Conservation (phyloP, 2,797 vertebrate genomes). For the Acipenser ruthenus region DNA sequence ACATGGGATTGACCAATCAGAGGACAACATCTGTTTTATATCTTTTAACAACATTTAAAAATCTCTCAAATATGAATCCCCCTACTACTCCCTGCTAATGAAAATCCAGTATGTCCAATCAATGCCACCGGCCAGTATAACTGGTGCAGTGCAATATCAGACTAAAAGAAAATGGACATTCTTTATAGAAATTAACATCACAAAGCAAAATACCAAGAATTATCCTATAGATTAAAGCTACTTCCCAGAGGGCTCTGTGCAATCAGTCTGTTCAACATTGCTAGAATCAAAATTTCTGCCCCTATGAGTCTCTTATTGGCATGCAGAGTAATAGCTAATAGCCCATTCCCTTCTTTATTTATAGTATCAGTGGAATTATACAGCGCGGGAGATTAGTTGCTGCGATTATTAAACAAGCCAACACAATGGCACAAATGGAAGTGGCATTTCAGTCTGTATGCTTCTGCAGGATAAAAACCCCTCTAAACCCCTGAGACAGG, state of each 20-base stretch:
- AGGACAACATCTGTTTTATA: no score
- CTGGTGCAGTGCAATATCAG: constrained; percentile 21
- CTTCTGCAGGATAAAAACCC: no score
- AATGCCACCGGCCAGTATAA: constrained; percentile 16
- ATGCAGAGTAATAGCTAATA: background rate
- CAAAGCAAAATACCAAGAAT: constrained; percentile 24
- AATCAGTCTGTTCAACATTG: background rate
- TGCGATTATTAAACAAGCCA: no score
- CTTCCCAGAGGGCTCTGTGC: background rate
- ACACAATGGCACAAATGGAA: no score
- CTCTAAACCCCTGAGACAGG: no score
- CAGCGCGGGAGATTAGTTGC: no score
- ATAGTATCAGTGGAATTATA: background rate
- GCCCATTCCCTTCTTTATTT: background rate
- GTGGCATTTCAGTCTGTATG: no score
- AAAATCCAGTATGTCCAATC: background rate
- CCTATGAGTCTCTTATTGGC: background rate
- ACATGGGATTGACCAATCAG: no score
- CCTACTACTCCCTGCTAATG: no score
- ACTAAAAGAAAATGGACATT: constrained; percentile 16
- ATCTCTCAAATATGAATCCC: background rate
- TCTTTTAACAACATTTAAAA: constrained; percentile 7
- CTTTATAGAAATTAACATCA: constrained; percentile 31
- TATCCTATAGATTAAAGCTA: constrained; percentile 9
- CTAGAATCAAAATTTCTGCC: background rate